Conservation (phyloP, 2,113 vertebrate species). For the Megaleporinus macrocephalus region DNA sequence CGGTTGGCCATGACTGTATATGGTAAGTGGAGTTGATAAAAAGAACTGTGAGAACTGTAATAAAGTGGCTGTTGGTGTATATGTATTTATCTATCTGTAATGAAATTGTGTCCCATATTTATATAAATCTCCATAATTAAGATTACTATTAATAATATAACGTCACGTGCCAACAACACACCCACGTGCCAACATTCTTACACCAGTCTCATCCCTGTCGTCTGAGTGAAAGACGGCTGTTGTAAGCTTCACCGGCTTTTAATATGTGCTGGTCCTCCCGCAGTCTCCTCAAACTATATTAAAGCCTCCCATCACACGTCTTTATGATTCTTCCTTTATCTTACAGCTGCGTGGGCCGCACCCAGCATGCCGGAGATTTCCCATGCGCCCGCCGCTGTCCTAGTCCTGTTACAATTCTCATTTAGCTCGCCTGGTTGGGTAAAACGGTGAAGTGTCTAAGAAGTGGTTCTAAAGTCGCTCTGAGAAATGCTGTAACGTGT, state of each 20-base stretch:
- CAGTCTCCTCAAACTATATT: slow-evolving; percentile 32
- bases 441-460: neutral
- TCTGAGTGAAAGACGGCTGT: slow-evolving; percentile 27
- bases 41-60: no score
- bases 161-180: neutral
- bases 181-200: neutral
- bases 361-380: slow-evolving; percentile 42
- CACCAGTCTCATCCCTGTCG: slow-evolving; percentile 1
- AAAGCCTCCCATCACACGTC: slow-evolving; percentile 37
- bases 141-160: no score
- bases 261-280: slow-evolving; percentile 35
- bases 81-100: no score
- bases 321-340: slow-evolving; percentile 41
- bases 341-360: neutral
- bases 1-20: no score
- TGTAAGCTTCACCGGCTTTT: slow-evolving; percentile 20
- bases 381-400: slow-evolving; percentile 24
- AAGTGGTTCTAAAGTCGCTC: slow-evolving; percentile 3
- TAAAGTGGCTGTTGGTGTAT: no score
- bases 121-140: no score
- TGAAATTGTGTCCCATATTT: no score
- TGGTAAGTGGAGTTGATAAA: no score
- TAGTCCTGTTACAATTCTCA: slow-evolving; percentile 25
- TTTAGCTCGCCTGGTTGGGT: neutral
- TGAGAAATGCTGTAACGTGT: neutral